Evolutionary conservation across 2,888 invertebrate species (phyloP), one percentile per base, ranked within the genome.

Genomic region (Sericinus montela): DNA sequence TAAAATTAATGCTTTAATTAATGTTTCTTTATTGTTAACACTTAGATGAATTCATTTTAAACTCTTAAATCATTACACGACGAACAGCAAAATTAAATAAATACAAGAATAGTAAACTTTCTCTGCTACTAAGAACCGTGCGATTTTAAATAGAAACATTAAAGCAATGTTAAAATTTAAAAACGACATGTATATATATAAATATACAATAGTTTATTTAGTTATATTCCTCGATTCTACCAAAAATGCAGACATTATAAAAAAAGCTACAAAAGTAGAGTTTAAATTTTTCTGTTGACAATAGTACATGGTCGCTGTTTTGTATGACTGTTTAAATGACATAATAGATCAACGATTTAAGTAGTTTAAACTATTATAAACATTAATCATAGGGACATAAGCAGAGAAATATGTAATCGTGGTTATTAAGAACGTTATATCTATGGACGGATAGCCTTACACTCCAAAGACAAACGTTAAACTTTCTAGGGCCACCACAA

Each of bases 401-500:
- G 36, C 23, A 37, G 14, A 13, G 3, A 28, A 29, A 40, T 16
- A 15, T 16, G 28, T 42, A 51, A 50, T 53, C 6, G 23, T 23
- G 50, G 39, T 45, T 37, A 52, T 40, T 51, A 23, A 30, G 36
- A 49, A 52, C 39, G 51, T 50, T 39, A 45, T 40, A 51, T 46
- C 48, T 48, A 70, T 69, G 79, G 78, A 79, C 80, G 78, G 76
- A 79, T 60, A 70, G 56, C 57, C 60, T 62, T 49, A 59, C 30
- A 19, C 3, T 59, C 60, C 42, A 57, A 53, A 45, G 45, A 45
- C 41, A 50, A 49, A 47, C 54, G 52, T 58, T 54, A 51, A 45
- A 43, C 23, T 47, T 61, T 56, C 42, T 25, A 65, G 70, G 73
- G 68, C 68, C 69, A 69, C 63, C 68, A 73, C 67, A 72, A 71